phyloP scores from a whole-genome alignment of 2,888 invertebrate species.

The Aleiodes leptofemur region DNA sequence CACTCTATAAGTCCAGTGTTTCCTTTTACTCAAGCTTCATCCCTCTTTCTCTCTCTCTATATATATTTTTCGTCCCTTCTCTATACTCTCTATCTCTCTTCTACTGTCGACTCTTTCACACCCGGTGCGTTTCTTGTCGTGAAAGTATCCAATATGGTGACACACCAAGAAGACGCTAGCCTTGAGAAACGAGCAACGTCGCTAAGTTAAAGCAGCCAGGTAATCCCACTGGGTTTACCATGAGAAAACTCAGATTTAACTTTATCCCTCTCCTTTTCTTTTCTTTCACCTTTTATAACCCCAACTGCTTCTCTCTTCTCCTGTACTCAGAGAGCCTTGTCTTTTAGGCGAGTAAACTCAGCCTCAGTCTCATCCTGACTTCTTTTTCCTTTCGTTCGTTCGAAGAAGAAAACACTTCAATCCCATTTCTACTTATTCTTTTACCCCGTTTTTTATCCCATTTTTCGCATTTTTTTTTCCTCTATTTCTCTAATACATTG shows the following conservation, averaged over 20 bases:
- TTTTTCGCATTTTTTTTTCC: conserved; percentile 8
- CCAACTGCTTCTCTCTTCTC: neutral
- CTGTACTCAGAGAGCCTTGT: conserved; percentile 44
- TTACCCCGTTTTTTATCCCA: conserved; percentile 13
- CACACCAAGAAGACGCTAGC: conserved; percentile 64
- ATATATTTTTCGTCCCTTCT: conserved; percentile 34
- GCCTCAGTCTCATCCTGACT: conserved; percentile 29
- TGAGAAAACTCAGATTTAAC: conserved; percentile 70
- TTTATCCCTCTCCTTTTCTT: conserved; percentile 62
- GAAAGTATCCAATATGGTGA: conserved; percentile 70
- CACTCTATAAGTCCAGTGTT: conserved; percentile 32
- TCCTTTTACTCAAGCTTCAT: conserved; percentile 16
- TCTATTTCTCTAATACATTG: conserved; percentile 1
- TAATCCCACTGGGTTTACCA: conserved; percentile 69
- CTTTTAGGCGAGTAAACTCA: conserved; percentile 40
- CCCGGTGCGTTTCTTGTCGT: conserved; percentile 45
- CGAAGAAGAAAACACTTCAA: conserved; percentile 24
- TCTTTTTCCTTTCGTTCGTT: conserved; percentile 15
- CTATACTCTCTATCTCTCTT: conserved; percentile 36
- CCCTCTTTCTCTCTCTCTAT: conserved; percentile 40
- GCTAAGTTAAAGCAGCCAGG: conserved; percentile 68
- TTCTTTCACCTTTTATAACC: conserved; percentile 47
- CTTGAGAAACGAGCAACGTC: conserved; percentile 70
- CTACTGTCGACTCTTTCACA: conserved; percentile 38
- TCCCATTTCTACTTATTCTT: conserved; percentile 35